Conservation (phyloP, 1,140 invertebrate species). For the Ips nitidus region DNA sequence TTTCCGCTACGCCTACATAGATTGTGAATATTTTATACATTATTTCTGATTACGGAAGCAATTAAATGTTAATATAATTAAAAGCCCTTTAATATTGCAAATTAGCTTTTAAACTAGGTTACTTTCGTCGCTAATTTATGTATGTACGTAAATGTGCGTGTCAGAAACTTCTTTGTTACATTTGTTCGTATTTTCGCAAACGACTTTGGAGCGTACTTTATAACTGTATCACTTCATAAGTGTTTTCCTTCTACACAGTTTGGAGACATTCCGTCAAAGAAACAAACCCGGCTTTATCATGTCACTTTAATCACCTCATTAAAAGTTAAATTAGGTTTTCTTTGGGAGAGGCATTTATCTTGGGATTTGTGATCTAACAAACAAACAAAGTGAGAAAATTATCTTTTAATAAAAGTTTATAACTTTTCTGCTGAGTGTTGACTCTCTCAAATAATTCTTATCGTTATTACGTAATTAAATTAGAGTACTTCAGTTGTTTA, state of each 20-base stretch:
- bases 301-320: conserved; percentile 18
- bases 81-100: too few species aligned
- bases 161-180: too few species aligned
- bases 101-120: too few species aligned
- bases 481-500: too few species aligned
- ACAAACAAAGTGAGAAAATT: conserved; percentile 19
- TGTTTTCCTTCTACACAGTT: background rate
- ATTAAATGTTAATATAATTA: too few species aligned
- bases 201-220: too few species aligned
- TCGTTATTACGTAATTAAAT: too few species aligned
- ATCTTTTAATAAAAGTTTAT: conserved; percentile 13
- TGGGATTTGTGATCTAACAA: conserved; percentile 17
- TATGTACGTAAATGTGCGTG: too few species aligned
- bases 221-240: conserved; percentile 1
- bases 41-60: too few species aligned
- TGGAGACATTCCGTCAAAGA: conserved; percentile 4
- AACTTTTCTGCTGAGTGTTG: conserved; percentile 7
- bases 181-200: too few species aligned
- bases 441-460: background rate
- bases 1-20: background rate
- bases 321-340: conserved; percentile 24
- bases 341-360: conserved; percentile 19
- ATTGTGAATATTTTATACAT: conserved; percentile 1
- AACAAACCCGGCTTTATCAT: conserved; percentile 12
- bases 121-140: too few species aligned